phyloP scores from a whole-genome alignment of 2,113 vertebrate genomes.

The Hemibagrus wyckioides region DNA sequence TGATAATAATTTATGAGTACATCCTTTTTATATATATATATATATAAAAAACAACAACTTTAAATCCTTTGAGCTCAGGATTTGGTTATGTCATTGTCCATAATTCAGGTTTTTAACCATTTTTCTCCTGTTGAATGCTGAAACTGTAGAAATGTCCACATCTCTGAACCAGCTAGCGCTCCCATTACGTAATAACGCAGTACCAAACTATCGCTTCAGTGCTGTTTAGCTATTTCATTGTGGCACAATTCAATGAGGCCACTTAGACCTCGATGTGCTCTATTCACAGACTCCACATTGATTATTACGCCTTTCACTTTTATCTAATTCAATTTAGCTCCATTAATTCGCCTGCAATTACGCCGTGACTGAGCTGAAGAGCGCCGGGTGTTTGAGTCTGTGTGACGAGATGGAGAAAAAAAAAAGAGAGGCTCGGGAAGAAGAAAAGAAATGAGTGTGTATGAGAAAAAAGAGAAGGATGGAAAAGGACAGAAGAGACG shows the following conservation, averaged over 20 bases:
- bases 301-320: conserved; percentile 34
- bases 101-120: not conserved
- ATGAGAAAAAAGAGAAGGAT: not conserved
- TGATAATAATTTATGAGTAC: not conserved
- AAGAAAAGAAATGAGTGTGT: not conserved
- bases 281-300: conserved; percentile 11
- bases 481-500: not conserved
- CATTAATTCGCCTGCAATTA: conserved; percentile 32
- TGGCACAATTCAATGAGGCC: conserved; percentile 25
- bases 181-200: not conserved
- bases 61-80: not conserved
- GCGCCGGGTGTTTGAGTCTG: not conserved
- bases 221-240: conserved; percentile 15
- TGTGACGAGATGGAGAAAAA: not conserved
- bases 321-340: conserved; percentile 36
- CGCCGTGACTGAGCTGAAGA: not conserved
- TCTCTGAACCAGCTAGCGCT: not conserved
- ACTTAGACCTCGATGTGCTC: conserved; percentile 20
- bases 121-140: not conserved
- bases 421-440: not conserved
- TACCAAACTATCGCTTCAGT: not conserved
- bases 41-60: not conserved
- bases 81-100: not conserved
- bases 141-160: not conserved
- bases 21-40: too few relatives aligned